Evolutionary conservation across 2,888 invertebrate genomes (phyloP).

Genomic region (Cephus pulcher): DNA sequence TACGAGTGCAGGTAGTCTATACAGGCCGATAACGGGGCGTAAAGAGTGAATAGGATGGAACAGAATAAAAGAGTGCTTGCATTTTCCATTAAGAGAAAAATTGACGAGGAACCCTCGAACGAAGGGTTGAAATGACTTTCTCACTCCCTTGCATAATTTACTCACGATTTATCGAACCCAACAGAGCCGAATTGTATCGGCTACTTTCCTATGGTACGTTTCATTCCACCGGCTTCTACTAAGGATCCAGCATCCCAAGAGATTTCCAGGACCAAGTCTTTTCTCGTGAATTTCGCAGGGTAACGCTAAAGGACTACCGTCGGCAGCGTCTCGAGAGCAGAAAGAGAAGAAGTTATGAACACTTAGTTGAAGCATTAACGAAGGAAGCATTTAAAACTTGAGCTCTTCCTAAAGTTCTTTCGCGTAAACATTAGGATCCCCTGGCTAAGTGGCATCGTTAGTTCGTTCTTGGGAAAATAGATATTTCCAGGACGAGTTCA

Average conservation of each 20-base stretch:
- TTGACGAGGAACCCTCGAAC: slow-evolving; percentile 17
- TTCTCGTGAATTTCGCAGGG: neutral
- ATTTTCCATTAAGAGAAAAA: slow-evolving; percentile 36
- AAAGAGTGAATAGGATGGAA: neutral
- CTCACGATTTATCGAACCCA: slow-evolving; percentile 31
- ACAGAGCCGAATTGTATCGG: slow-evolving; percentile 18
- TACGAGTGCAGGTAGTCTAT: neutral
- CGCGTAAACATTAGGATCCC: slow-evolving; percentile 53
- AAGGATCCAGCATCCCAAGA: neutral
- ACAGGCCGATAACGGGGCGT: neutral
- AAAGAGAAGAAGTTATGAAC: slow-evolving; percentile 44
- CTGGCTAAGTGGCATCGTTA: slow-evolving; percentile 51
- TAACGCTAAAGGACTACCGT: slow-evolving; percentile 30
- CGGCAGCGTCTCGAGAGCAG: slow-evolving; percentile 19
- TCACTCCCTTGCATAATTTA: slow-evolving; percentile 28
- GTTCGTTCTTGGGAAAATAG: slow-evolving; percentile 39
- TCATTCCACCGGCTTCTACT: slow-evolving; percentile 17
- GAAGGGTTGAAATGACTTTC: neutral
- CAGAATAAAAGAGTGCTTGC: slow-evolving; percentile 26
- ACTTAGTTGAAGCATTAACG: slow-evolving; percentile 52
- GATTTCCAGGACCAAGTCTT: neutral
- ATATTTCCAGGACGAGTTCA: slow-evolving; percentile 25
- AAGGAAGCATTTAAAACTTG: slow-evolving; percentile 46
- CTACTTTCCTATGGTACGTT: neutral
- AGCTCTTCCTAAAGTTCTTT: slow-evolving; percentile 44